phyloP scores from a whole-genome alignment of 2,113 vertebrate genomes.

The Emydocephalus ijimae region DNA sequence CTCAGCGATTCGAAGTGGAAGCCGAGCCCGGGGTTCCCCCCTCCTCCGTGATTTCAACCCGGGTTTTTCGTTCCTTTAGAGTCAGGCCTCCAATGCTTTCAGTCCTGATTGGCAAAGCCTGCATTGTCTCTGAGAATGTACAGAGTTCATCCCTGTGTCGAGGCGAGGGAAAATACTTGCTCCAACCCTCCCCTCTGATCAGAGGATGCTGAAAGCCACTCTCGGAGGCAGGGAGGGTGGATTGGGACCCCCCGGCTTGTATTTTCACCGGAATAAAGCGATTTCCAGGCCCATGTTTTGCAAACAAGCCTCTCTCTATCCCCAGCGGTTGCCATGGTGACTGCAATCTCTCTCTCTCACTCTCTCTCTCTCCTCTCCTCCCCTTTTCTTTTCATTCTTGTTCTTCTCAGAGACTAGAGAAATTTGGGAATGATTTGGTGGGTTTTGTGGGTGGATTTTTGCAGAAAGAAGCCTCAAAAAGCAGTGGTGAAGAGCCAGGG shows the following conservation, averaged over 20 bases:
- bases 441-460: not conserved
- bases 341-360: not conserved
- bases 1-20: not conserved
- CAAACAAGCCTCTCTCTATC: not conserved
- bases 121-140: not conserved
- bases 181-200: not conserved
- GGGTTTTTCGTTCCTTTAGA: not conserved
- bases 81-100: not conserved
- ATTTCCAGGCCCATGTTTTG: conserved; percentile 4
- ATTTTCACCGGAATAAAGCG: not conserved
- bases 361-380: not conserved
- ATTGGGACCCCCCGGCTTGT: not conserved
- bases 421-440: not conserved
- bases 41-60: not conserved
- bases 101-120: not conserved
- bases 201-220: not conserved
- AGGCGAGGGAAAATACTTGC: not conserved
- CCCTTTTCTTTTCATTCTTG: not conserved
- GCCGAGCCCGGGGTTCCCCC: rapidly evolving
- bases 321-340: conserved; percentile 1
- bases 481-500: no score
- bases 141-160: not conserved
- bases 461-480: not conserved
- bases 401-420: not conserved
- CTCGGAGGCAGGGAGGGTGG: not conserved